A percentile compares a stretch with the other conserved stretches of the same genome.
Evolutionary conservation across 2,113 vertebrate genomes (phyloP).

Genomic region (Clarias gariepinus): DNA sequence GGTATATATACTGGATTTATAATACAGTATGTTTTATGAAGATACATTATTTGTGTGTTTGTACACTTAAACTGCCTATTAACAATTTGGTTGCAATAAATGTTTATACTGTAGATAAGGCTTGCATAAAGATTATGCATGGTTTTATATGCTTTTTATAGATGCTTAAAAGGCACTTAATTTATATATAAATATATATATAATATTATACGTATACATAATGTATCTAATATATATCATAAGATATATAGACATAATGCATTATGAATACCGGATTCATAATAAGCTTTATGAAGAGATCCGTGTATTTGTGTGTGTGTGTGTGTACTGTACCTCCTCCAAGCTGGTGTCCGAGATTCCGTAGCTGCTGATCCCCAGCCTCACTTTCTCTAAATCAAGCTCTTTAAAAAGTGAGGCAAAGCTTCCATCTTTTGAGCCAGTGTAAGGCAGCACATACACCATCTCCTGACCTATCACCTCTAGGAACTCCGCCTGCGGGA

Average conservation of each 20-base stretch:
- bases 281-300: not conserved
- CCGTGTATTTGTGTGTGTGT: not conserved
- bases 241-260: not conserved
- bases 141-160: not conserved
- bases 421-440: constrained; percentile 87
- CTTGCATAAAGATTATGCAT: too few species aligned
- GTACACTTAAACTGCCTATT: not conserved
- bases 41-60: too few species aligned
- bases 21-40: too few species aligned
- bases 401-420: constrained; percentile 90
- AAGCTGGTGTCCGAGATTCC: constrained; percentile 96
- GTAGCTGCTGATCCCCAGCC: constrained; percentile 90
- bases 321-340: constrained; percentile 81
- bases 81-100: not conserved
- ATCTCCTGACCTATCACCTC: constrained; percentile 95
- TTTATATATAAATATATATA: too few species aligned
- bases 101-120: not conserved
- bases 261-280: not conserved
- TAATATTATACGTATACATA: not conserved
- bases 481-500: constrained; percentile 84
- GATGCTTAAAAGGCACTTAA: too few species aligned
- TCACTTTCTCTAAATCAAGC: constrained; percentile 83
- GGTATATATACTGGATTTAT: too few species aligned
- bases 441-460: constrained; percentile 90
- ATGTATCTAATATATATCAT: too few species aligned